Conservation (phyloP, 2,888 invertebrate genomes). For the Oscheius sp. region DNA sequence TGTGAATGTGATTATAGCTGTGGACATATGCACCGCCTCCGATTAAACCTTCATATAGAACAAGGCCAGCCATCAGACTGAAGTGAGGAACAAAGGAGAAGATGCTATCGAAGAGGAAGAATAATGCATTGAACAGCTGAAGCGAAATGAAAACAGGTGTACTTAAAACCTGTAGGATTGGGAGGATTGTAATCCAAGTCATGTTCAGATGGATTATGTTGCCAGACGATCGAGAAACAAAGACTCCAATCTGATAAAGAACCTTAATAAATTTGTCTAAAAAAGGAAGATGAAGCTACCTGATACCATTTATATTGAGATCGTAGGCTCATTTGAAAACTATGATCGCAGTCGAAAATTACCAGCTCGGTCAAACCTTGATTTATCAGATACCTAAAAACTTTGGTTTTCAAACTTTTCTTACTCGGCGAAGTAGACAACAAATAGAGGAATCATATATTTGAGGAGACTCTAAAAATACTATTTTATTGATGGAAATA, state of each 20-base stretch:
- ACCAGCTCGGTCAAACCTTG: constrained; percentile 84
- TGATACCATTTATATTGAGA: constrained; percentile 83
- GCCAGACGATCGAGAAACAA: constrained; percentile 54
- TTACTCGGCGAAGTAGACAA: constrained; percentile 84
- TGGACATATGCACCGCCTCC: constrained; percentile 25
- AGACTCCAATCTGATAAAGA: constrained; percentile 55
- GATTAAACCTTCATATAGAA: constrained; percentile 22
- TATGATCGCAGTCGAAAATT: constrained; percentile 75
- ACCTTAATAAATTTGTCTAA: constrained; percentile 18
- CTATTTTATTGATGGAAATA: not conserved
- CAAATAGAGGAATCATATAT: constrained; percentile 81
- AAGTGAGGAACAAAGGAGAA: constrained; percentile 24
- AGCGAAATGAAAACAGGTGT: not conserved
- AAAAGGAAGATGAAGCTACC: constrained; percentile 71
- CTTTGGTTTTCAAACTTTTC: too few species aligned
- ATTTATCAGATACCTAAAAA: constrained; percentile 82
- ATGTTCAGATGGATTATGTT: constrained; percentile 36
- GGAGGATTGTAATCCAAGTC: constrained; percentile 24
- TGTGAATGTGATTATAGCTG: constrained; percentile 31
- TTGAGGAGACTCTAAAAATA: constrained; percentile 74
- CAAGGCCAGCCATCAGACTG: constrained; percentile 12
- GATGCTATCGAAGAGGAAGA: constrained; percentile 17
- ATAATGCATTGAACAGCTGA: constrained; percentile 10
- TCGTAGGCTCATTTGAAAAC: constrained; percentile 45
- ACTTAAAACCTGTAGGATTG: constrained; percentile 18